Conservation (phyloP, 23 tunicate species). For the Trididemnum miniatum region DNA sequence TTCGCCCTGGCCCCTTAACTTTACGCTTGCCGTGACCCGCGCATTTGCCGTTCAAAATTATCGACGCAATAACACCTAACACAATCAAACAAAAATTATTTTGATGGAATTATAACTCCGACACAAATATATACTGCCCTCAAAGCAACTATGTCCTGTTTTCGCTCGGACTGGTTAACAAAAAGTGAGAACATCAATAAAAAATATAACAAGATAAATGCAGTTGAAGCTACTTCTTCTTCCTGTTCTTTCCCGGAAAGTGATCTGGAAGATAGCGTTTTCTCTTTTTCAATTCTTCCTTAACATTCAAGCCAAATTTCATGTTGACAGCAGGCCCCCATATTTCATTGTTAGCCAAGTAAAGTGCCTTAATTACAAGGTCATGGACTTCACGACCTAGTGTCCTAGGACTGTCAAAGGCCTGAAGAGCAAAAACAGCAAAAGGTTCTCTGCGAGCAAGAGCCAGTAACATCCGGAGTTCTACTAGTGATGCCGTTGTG, state of each 20-base stretch:
- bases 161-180: too few species aligned
- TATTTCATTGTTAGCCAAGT: conserved; percentile 85
- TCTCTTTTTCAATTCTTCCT: conserved; percentile 86
- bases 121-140: too few species aligned
- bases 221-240: too few species aligned
- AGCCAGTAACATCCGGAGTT: conserved; percentile 75
- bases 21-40: too few species aligned
- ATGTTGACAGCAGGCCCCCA: conserved; percentile 96
- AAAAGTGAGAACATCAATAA: too few species aligned
- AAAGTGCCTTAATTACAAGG: conserved; percentile 69
- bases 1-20: too few species aligned
- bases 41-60: too few species aligned
- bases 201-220: too few species aligned
- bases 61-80: too few species aligned
- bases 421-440: conserved; percentile 80
- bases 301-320: conserved; percentile 85
- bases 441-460: conserved; percentile 63
- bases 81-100: too few species aligned
- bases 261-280: conserved; percentile 69
- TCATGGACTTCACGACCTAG: conserved; percentile 83
- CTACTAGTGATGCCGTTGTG: conserved; percentile 76
- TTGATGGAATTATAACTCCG: too few species aligned
- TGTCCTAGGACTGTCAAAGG: conserved; percentile 72
- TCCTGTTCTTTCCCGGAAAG: conserved; percentile 84
- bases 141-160: too few species aligned